A percentile compares a stretch with the other conserved stretches of the same genome.
Conservation (phyloP, 2,888 invertebrate genomes). For the Alentia gelatinosa region DNA sequence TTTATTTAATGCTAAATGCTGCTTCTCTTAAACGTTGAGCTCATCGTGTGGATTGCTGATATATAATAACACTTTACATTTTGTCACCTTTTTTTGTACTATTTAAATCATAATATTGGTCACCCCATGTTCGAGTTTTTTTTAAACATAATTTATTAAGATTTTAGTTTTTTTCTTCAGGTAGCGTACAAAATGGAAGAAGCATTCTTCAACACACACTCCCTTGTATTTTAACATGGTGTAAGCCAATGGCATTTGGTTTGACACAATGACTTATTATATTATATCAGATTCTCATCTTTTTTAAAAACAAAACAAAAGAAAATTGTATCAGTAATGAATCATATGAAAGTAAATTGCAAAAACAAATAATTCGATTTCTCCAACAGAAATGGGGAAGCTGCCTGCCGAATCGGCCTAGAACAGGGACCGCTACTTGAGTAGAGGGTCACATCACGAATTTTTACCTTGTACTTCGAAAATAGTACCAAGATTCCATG, state of each 20-base stretch:
- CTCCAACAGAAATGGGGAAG: slow-evolving; percentile 27
- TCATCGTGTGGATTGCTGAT: background rate
- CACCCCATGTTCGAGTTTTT: slow-evolving; percentile 19
- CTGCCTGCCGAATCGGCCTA: slow-evolving; percentile 32
- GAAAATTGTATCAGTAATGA: slow-evolving; percentile 44
- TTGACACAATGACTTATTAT: background rate
- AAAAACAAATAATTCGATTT: slow-evolving; percentile 40
- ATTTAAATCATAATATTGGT: background rate
- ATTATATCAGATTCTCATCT: background rate
- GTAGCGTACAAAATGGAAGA: background rate
- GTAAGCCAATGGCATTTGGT: slow-evolving; percentile 13
- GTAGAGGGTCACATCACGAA: slow-evolving; percentile 28
- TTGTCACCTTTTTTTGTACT: slow-evolving; percentile 31
- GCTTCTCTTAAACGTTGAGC: background rate
- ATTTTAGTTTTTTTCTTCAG: background rate
- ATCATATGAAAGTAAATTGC: slow-evolving; percentile 48
- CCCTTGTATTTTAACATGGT: background rate
- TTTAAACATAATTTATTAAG: background rate
- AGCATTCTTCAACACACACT: background rate
- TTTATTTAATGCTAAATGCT: background rate
- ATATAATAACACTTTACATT: background rate
- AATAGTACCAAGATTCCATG: slow-evolving; percentile 51
- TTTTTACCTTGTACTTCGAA: slow-evolving; percentile 52
- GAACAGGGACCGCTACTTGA: slow-evolving; percentile 27
- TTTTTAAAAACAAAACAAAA: slow-evolving; percentile 25